Evolutionary conservation across 2,888 invertebrate genomes (phyloP).

Genomic region (Calameuta idolon): DNA sequence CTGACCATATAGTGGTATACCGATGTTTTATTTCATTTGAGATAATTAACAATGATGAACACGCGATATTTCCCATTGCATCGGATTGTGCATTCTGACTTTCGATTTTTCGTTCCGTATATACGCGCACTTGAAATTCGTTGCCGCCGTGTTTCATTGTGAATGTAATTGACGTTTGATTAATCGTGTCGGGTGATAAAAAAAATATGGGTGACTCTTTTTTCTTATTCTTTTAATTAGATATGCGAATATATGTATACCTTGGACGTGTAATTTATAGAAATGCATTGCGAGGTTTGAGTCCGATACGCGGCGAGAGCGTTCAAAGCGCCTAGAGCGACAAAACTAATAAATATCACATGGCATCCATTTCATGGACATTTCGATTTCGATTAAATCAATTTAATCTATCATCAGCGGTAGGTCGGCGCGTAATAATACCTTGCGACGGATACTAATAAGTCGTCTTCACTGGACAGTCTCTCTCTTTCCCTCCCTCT

Average conservation of each 20-base stretch:
- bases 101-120: not conserved
- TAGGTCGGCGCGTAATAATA: not conserved
- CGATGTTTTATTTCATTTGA: not conserved
- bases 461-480: not conserved
- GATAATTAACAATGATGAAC: not conserved
- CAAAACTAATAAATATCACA: not conserved
- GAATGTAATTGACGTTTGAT: not conserved
- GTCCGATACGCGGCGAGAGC: not conserved
- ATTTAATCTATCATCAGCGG: slow-evolving; percentile 11
- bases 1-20: not conserved
- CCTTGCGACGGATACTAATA: not conserved
- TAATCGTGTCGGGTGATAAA: not conserved
- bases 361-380: slow-evolving; percentile 9
- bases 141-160: not conserved
- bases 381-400: slow-evolving; percentile 9
- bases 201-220: not conserved
- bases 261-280: not conserved
- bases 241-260: not conserved
- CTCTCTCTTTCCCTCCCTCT: not conserved
- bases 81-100: not conserved
- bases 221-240: not conserved
- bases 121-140: not conserved
- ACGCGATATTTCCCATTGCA: not conserved
- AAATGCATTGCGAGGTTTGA: not conserved
- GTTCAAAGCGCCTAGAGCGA: slow-evolving; percentile 13